phyloP scores from a whole-genome alignment of 2,797 vertebrate genomes.

The Heliangelus exortis region DNA sequence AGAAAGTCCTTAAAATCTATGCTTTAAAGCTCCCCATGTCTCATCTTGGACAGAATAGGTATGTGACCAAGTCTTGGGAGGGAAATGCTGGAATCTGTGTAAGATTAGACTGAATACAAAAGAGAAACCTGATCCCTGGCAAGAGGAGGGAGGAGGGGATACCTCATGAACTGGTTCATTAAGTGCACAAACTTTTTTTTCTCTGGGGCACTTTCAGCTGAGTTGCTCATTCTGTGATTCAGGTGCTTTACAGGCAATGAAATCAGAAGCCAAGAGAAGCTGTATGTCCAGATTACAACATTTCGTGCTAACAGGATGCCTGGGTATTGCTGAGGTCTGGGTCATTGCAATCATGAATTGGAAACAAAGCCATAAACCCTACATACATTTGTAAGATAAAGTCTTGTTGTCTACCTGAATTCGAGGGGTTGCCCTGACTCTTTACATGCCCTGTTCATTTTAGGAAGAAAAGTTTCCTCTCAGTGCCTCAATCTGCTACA shows the following conservation, averaged over 20 bases:
- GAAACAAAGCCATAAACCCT: neutral
- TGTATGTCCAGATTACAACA: neutral
- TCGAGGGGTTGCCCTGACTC: neutral
- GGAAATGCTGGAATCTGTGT: neutral
- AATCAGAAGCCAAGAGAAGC: neutral
- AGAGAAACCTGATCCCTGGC: neutral
- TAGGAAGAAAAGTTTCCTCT: neutral
- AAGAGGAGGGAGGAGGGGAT: neutral
- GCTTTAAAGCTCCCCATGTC: neutral
- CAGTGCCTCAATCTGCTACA: neutral
- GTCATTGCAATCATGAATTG: neutral
- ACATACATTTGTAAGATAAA: neutral
- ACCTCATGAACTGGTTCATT: neutral
- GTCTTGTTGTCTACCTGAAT: neutral
- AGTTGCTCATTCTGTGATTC: neutral
- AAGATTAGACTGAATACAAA: constrained; percentile 10
- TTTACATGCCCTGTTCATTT: neutral
- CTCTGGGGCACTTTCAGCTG: neutral
- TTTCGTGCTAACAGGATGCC: neutral
- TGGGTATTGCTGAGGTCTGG: neutral
- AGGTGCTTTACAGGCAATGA: neutral
- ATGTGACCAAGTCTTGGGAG: neutral
- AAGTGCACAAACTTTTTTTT: neutral
- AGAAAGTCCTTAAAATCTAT: neutral
- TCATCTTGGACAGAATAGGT: neutral